Conservation (phyloP, 2,113 vertebrate genomes). For the Bucco capensis region DNA sequence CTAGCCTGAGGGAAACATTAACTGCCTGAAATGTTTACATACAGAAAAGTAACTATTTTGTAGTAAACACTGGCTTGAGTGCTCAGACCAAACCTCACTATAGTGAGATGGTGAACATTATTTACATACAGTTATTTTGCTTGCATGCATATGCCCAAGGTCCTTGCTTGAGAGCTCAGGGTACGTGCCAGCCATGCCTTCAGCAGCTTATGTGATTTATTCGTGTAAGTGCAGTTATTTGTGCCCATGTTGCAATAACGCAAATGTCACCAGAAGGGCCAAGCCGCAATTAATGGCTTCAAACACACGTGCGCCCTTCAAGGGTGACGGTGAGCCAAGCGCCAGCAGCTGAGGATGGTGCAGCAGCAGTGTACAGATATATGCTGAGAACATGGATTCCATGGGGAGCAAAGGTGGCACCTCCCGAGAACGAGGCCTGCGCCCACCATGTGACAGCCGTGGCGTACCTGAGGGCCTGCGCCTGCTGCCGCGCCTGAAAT, state of each 20-base stretch:
- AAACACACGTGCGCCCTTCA: not conserved
- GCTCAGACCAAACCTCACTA: not conserved
- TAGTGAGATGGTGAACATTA: not conserved
- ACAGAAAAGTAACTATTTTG: not conserved
- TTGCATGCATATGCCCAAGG: not conserved
- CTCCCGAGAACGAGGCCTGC: not conserved
- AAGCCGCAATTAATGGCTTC: not conserved
- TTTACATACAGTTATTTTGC: not conserved
- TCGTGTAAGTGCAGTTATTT: not conserved
- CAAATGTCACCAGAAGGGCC: not conserved
- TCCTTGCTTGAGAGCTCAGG: not conserved
- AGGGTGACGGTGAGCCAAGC: not conserved
- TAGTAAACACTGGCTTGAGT: not conserved
- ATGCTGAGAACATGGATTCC: rapidly evolving
- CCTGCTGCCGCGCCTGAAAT: not conserved
- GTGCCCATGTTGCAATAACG: not conserved
- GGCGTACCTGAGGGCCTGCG: not conserved
- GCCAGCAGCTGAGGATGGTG: not conserved
- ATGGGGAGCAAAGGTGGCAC: no score
- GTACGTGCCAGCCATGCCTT: not conserved
- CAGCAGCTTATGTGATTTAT: not conserved
- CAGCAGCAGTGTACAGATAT: not conserved
- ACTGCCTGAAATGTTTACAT: not conserved
- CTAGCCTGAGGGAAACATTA: not conserved
- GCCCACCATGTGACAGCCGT: not conserved